Base-by-base conservation (phyloP, 1,140 invertebrate genomes). In the Camponotus pennsylvanicus region DNA sequence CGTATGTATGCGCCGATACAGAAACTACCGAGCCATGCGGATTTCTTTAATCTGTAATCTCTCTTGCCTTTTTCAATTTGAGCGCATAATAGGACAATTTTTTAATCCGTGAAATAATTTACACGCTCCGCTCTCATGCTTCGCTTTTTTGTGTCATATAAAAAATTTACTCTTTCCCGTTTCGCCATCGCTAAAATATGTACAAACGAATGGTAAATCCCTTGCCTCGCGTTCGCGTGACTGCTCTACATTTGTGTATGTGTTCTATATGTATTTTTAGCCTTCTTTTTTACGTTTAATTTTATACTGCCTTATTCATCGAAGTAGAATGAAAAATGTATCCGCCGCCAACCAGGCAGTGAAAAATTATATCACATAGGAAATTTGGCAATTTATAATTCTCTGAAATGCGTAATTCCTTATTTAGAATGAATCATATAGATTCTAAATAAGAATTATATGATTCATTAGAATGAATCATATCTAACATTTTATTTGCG, bases 161-260 rank as follows among this genome's bases (percentile, higher is more conserved):
- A 91, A 91, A 83, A 91, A 82, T 84, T 59, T 79, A 75, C 85
- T 87, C 84, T 90, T 85, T 77, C 67, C 86, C 79, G 67, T 85
- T 86, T 86, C 88, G 75, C 78, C 89, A 85, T 79, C 73, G 73
- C 85, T 86, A 86, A 86, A 59, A 18, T 88, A 88, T 86, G 63
- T 89, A 91, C 89, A 91, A 91, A 87, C 69, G 64, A 87, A 91
- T 64, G 49, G 61, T 82, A 82, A 87, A 59, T 80, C 64, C 61
- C 69, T 83, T 37, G 69, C 55, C 27, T 61, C 69, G 55, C 55
- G 55, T 73, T 83, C 32, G 40, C 69, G 69, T n/a, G 27, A 75
- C 34, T 73, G 55, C 13, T 55, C 15, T 55, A 71, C 49, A n/a
- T 75, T 75, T 21, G 49, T 52, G 49, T 45, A 9, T 52, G 49